Percentiles rank a stretch among this genome's conserved stretches.
These are phyloP conservation scores for Stichopus horrens DNA, from an alignment of 53 echinoderm and acorn worm species.

Conservation along the genomic window DNA sequence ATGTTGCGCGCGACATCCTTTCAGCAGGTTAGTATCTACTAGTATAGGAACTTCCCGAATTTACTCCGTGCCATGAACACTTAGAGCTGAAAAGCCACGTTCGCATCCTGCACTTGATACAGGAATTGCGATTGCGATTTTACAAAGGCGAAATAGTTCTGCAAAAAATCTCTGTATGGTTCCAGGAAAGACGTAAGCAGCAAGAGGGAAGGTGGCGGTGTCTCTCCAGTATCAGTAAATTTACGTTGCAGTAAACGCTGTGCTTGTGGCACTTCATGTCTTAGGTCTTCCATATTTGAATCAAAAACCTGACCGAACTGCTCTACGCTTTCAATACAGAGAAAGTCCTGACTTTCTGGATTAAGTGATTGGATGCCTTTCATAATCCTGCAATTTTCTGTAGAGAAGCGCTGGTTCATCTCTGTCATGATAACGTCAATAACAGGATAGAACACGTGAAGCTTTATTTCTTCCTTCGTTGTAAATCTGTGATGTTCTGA, in stretches of 20 bases:
- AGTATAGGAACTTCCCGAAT: neutral
- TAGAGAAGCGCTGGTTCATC: constrained; percentile 41
- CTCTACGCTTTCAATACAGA: constrained; percentile 28
- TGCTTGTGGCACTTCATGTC: constrained; percentile 16
- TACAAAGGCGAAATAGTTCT: constrained; percentile 28
- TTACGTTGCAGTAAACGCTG: constrained; percentile 24
- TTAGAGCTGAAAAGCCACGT: constrained; percentile 19
- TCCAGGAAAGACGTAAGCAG: constrained; percentile 23
- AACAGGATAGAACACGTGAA: constrained; percentile 26
- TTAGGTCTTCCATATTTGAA: constrained; percentile 28
- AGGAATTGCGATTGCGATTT: constrained; percentile 20
- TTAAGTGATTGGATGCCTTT: constrained; percentile 33
- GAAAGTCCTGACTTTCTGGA: constrained; percentile 33
- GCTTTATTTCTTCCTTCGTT: constrained; percentile 17
- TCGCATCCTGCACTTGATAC: constrained; percentile 39
- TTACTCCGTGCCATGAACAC: neutral
- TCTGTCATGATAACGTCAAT: constrained; percentile 16
- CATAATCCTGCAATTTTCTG: constrained; percentile 31
- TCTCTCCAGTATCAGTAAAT: constrained; percentile 28
- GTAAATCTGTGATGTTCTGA: neutral
- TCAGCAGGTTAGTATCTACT: no score
- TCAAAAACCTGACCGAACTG: constrained; percentile 14
- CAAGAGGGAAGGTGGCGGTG: constrained; percentile 18
- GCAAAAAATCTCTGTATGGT: constrained; percentile 24
- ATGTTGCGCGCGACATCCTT: no score